Evolutionary conservation across 2,888 invertebrate species (phyloP).

Genomic region (Calameuta pallipes): DNA sequence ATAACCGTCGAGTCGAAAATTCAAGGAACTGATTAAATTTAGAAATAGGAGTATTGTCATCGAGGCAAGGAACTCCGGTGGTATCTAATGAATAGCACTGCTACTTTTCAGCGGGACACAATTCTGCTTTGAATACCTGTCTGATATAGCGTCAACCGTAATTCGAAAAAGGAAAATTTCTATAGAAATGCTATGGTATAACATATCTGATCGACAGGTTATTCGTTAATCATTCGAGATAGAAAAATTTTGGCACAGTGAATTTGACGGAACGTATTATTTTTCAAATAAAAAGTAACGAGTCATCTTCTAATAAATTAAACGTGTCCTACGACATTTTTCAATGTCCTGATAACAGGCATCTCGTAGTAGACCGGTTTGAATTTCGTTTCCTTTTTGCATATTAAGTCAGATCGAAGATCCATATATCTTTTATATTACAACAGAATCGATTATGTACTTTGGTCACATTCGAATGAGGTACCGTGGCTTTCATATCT

Average conservation of each 20-base stretch:
- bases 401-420: too few relatives aligned
- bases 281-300: neutral
- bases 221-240: neutral
- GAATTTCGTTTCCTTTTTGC: too few relatives aligned
- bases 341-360: neutral
- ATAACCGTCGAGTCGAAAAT: neutral
- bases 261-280: neutral
- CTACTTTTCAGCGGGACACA: neutral
- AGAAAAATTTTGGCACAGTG: neutral
- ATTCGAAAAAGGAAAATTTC: neutral
- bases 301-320: neutral
- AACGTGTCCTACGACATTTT: neutral
- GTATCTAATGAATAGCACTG: neutral
- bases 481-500: neutral
- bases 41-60: neutral
- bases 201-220: neutral
- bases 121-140: neutral
- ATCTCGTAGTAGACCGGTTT: neutral
- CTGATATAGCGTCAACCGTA: neutral
- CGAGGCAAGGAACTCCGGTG: neutral
- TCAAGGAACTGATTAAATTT: neutral
- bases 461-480: neutral
- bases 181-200: neutral
- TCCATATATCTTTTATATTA: neutral
- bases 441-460: neutral